Percentiles rank a stretch among this genome's conserved stretches.
Evolutionary conservation across 2,797 vertebrate species (phyloP).

Genomic region (Pseudochirops corinnae): DNA sequence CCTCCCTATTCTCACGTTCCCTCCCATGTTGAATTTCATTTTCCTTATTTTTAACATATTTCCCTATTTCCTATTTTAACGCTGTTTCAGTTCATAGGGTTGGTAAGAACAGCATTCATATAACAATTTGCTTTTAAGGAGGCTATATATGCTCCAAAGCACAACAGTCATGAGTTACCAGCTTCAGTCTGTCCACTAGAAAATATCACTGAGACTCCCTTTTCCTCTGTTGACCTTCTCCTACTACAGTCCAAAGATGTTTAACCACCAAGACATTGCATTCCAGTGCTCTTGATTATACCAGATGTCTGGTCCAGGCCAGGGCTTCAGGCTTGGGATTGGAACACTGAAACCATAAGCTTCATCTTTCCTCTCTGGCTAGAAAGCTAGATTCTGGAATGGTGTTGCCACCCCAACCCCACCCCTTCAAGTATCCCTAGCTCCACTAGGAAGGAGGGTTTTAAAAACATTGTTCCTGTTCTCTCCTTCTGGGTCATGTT

Average conservation of each 20-base stretch:
- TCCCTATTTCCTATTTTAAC: too few species aligned
- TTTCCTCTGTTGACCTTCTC: not conserved
- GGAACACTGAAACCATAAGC: not conserved
- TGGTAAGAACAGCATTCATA: not conserved
- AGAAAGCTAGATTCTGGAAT: not conserved
- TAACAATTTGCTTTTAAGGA: not conserved
- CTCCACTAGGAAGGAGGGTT: not conserved
- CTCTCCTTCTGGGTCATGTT: not conserved
- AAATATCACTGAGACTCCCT: not conserved
- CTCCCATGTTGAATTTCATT: not conserved
- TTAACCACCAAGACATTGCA: not conserved
- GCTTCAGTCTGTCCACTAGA: not conserved
- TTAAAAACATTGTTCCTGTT: not conserved
- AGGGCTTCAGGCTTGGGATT: not conserved
- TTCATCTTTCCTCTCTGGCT: not conserved
- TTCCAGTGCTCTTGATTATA: not conserved
- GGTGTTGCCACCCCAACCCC: not conserved
- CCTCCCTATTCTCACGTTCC: not conserved
- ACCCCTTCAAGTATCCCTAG: not conserved
- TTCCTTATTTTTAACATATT: not conserved
- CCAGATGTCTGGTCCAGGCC: not conserved
- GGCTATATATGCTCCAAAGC: not conserved
- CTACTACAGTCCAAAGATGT: not conserved
- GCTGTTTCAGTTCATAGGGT: not conserved
- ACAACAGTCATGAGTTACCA: not conserved